These are phyloP conservation scores for Puntigrus tetrazona DNA, from an alignment of 2,113 vertebrate species.

Conservation along the genomic window DNA sequence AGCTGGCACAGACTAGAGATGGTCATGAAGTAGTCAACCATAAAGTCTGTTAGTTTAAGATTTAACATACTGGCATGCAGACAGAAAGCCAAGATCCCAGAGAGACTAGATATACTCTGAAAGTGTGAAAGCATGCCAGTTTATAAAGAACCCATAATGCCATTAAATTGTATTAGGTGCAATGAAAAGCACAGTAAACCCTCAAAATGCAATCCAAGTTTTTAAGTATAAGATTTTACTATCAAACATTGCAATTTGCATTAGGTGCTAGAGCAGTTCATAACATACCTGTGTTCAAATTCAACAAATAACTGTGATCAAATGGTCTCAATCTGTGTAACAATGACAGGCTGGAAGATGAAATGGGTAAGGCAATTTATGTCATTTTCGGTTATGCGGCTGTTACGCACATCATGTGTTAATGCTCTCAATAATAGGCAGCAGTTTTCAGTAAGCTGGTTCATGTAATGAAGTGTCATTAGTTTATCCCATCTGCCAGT, in stretches of 20 bases:
- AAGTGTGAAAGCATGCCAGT: background rate
- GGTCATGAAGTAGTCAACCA: conserved; percentile 51
- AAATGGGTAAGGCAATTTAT: conserved; percentile 13
- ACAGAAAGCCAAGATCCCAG: conserved; percentile 14
- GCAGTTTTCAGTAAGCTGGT: conserved; percentile 52
- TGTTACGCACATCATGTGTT: conserved; percentile 46
- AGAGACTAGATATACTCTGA: background rate
- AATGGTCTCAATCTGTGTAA: conserved; percentile 6
- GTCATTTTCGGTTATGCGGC: conserved; percentile 36
- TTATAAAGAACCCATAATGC: conserved; percentile 2
- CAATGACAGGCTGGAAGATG: background rate
- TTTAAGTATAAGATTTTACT: background rate
- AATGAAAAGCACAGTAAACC: conserved; percentile 4
- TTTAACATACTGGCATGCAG: conserved; percentile 38
- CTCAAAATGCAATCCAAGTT: background rate
- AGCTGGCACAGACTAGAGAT: conserved; percentile 33
- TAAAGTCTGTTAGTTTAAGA: conserved; percentile 48
- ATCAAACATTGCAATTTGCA: background rate
- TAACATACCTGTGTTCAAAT: conserved; percentile 13
- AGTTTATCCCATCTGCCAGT: conserved; percentile 57
- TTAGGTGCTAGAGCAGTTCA: background rate
- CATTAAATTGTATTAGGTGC: background rate
- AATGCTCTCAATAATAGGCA: conserved; percentile 52
- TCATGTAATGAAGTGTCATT: conserved; percentile 58
- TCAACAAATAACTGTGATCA: conserved; percentile 10